Percentiles rank a stretch among this genome's conserved stretches.
Conservation (phyloP, 2,888 invertebrate genomes). For the Vannuccia rotundouncinata region DNA sequence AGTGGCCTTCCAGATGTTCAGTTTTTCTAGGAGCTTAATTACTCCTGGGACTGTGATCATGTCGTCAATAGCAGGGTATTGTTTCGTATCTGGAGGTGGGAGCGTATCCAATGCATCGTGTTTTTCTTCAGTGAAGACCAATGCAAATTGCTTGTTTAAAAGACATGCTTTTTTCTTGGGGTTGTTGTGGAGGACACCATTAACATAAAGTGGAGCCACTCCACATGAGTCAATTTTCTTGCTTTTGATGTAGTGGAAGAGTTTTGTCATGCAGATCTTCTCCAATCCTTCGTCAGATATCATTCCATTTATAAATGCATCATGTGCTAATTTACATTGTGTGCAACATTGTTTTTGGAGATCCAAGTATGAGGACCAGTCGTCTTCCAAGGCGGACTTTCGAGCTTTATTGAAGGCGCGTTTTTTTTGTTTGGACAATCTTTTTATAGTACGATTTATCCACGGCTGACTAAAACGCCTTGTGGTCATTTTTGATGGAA, state of each 20-base stretch:
- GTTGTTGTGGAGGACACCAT: conserved; percentile 4
- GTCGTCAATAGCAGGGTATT: neutral
- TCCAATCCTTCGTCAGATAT: neutral
- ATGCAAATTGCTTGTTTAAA: neutral
- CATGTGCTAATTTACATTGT: conserved; percentile 10
- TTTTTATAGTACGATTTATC: conserved; percentile 7
- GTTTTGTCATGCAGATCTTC: conserved; percentile 15
- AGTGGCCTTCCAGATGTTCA: conserved; percentile 5
- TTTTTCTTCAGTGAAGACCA: conserved; percentile 1
- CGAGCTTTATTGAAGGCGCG: conserved; percentile 12
- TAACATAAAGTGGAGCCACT: neutral
- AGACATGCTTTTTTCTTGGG: neutral
- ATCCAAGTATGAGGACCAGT: neutral
- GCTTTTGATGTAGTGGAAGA: conserved; percentile 5
- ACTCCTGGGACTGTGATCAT: neutral
- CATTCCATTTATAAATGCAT: conserved; percentile 5
- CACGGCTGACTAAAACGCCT: neutral
- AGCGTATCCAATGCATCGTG: neutral
- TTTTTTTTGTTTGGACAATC: neutral
- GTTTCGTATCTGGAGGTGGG: conserved; percentile 2
- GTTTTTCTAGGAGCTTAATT: neutral
- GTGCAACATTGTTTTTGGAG: conserved; percentile 11
- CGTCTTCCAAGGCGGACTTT: neutral
- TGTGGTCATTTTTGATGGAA: conserved; percentile 15
- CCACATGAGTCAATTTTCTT: neutral